Evolutionary conservation across 2,113 vertebrate genomes (phyloP).

Genomic region (Trogon surrucura): DNA sequence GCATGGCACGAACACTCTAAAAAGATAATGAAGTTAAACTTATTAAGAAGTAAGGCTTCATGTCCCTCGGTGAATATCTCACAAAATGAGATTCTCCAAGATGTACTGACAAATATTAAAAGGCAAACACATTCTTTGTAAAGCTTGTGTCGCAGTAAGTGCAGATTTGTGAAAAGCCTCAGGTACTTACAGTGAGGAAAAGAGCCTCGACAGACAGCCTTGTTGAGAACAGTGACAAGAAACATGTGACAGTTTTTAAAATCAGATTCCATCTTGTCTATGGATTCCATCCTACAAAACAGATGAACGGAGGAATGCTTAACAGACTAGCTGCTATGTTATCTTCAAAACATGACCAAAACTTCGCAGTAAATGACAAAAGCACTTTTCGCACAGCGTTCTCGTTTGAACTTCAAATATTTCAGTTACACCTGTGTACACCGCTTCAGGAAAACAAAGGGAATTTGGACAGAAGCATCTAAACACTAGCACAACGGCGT

Average conservation of each 20-base stretch:
- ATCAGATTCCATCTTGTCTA: slow-evolving; percentile 98
- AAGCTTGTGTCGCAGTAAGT: not conserved
- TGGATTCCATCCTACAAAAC: slow-evolving; percentile 90
- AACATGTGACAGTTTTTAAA: slow-evolving; percentile 99
- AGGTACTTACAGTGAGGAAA: slow-evolving; percentile 94
- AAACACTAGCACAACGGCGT: not conserved
- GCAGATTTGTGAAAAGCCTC: not conserved
- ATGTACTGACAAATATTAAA: not conserved
- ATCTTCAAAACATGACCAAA: not conserved
- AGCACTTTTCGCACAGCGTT: not conserved
- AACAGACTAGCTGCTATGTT: not conserved
- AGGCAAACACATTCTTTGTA: not conserved
- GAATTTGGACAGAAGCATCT: not conserved
- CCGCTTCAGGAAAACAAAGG: not conserved
- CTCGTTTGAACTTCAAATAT: not conserved
- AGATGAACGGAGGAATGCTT: slow-evolving; percentile 25
- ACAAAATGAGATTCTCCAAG: not conserved
- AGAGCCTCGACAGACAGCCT: slow-evolving; percentile 95
- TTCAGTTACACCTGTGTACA: not conserved
- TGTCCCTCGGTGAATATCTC: not conserved
- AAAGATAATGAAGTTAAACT: not conserved
- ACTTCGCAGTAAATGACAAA: not conserved
- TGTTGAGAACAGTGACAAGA: slow-evolving; percentile 95
- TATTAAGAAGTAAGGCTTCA: not conserved
- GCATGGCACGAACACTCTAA: not conserved